These are phyloP conservation scores for Drosophila hawaiiensis DNA, from an alignment of 2,888 invertebrate genomes.

Conservation along the genomic window DNA sequence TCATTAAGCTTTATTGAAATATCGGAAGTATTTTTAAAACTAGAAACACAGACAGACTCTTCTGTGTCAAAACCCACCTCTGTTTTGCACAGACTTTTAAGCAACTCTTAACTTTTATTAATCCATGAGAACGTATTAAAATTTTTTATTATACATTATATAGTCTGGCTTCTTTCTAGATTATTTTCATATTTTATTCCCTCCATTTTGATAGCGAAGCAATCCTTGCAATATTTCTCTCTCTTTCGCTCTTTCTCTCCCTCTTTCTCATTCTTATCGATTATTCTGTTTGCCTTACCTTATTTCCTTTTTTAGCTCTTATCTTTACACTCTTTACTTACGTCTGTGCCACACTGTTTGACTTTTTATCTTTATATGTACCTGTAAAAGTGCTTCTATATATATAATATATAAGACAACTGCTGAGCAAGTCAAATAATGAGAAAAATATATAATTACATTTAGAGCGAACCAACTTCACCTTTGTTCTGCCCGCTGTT, in stretches of 20 bases:
- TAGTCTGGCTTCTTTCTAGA: not conserved
- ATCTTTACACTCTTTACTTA: slow-evolving; percentile 32
- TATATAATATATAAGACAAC: slow-evolving; percentile 26
- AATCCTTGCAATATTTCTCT: not conserved
- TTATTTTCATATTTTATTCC: not conserved
- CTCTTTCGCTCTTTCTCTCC: not conserved
- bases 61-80: not conserved
- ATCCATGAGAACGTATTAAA: not conserved
- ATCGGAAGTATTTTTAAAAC: not conserved
- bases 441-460: slow-evolving; percentile 18
- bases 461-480: slow-evolving; percentile 18
- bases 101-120: not conserved
- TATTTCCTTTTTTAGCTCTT: slow-evolving; percentile 19
- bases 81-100: not conserved
- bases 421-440: slow-evolving; percentile 36
- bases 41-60: not conserved
- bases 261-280: slow-evolving; percentile 13
- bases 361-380: slow-evolving; percentile 17
- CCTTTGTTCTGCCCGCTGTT: slow-evolving; percentile 13
- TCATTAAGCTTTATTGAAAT: not conserved
- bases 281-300: slow-evolving; percentile 17
- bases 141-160: not conserved
- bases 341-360: slow-evolving; percentile 16
- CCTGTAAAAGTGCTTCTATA: slow-evolving; percentile 1
- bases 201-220: not conserved